Evolutionary conservation across 2,113 vertebrate genomes (phyloP), one percentile per base, ranked within the genome.

Genomic region (Numenius arquata): DNA sequence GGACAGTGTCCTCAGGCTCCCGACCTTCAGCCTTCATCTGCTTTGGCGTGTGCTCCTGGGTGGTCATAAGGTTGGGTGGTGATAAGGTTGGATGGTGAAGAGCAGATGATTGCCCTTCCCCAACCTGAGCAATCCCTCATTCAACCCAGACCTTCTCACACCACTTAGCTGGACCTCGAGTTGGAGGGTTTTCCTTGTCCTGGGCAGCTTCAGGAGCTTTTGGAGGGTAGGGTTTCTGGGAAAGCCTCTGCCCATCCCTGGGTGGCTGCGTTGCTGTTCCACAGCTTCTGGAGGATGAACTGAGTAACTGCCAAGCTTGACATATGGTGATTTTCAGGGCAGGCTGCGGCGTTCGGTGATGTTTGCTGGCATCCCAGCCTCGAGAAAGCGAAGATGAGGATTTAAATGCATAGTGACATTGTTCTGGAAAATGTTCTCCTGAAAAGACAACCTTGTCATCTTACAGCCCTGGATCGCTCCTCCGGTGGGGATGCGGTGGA

Each of bases 261-360:
- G 7, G 14, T 84, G 41, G 32, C 82, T 18, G 53, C 68, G 56
- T 53, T 94, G 34, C 70, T 76, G 15, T 74, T 85, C 48, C 36
- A 43, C 36, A 32, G 81, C 78, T 80, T 74, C 79, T 53, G 38
- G 38, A 94, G 34, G 55, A 76, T 85, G 82, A 61, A 92, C n/a
- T 1, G 12, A 70, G 55, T 38, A 15, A 38, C 48, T 89, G 85
- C 91, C 83, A 90, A 63, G 55, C 38, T 62, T 86, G 76, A 84
- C 84, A 90, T 84, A 86, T 29, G 77, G 82, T 89, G 86, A 48
- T 89, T 90, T 89, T 82, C 6, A 15, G 86, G 89, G 65, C 79
- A 93, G 80, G 40, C 86, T 81, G 87, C 0, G 1, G 73, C 0
- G 0, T 71, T 93, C 55, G 14, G 77, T 58, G 87, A 45, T 72